phyloP scores from a whole-genome alignment of 2,888 invertebrate genomes.

The Nymphalis polychloros region DNA sequence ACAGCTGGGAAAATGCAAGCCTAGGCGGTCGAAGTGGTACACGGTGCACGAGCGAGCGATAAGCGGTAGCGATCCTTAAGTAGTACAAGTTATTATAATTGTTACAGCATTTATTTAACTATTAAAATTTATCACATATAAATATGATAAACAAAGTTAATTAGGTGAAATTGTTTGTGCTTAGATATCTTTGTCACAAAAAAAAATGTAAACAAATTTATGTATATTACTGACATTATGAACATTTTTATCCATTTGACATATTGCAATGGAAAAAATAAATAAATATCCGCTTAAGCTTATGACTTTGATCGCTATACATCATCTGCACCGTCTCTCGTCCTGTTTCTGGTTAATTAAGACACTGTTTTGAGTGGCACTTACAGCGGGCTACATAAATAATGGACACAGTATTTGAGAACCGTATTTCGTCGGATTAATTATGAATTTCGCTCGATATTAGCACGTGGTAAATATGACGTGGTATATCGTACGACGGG shows the following conservation, averaged over 20 bases:
- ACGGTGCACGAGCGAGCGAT: constrained; percentile 29
- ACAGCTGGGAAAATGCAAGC: constrained; percentile 69
- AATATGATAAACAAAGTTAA: too few relatives aligned
- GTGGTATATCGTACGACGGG: background rate
- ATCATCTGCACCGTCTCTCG: constrained; percentile 50
- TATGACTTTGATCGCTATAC: constrained; percentile 22
- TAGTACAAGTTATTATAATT: background rate
- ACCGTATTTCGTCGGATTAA: constrained; percentile 36
- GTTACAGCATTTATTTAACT: too few relatives aligned
- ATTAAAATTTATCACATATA: too few relatives aligned
- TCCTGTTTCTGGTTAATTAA: constrained; percentile 77
- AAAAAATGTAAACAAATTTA: too few relatives aligned
- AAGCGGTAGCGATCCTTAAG: constrained; percentile 33
- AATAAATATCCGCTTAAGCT: constrained; percentile 44
- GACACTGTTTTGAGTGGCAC: constrained; percentile 78
- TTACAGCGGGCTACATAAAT: constrained; percentile 73
- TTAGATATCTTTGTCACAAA: too few relatives aligned
- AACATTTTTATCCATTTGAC: too few relatives aligned
- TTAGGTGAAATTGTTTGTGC: too few relatives aligned
- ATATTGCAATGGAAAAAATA: too few relatives aligned
- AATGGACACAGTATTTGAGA: constrained; percentile 45
- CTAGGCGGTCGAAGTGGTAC: constrained; percentile 38
- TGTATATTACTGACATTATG: too few relatives aligned
- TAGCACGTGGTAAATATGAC: background rate
- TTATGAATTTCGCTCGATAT: constrained; percentile 21